phyloP scores from a whole-genome alignment of 2,888 invertebrate species.

The Agrotis puta region DNA sequence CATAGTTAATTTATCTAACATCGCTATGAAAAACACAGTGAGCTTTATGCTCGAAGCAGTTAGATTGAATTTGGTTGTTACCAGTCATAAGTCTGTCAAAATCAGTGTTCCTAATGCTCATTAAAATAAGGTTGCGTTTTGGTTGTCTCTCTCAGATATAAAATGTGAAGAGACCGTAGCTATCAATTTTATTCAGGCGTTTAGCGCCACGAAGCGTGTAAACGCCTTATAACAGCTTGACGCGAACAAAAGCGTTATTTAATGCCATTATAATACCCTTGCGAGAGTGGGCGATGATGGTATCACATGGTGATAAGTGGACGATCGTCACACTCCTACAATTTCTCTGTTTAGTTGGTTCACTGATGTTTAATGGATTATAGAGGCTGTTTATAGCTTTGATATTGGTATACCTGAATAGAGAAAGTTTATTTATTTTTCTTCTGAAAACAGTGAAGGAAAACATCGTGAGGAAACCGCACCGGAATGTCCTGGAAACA shows the following conservation, averaged over 20 bases:
- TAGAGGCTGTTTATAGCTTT: neutral
- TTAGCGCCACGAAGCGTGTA: conserved; percentile 75
- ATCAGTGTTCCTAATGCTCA: neutral
- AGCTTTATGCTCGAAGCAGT: neutral
- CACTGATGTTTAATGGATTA: conserved; percentile 12
- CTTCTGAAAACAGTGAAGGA: no score
- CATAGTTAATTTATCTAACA: neutral
- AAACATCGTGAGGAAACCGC: no score
- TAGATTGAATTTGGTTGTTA: neutral
- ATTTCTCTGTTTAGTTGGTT: conserved; percentile 25
- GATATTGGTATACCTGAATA: neutral
- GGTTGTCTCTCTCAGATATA: neutral
- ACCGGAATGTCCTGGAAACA: no score
- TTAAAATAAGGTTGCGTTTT: neutral
- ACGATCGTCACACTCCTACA: conserved; percentile 45
- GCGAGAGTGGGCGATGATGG: conserved; percentile 65
- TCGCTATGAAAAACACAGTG: no score
- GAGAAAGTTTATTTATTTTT: no score
- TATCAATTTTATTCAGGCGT: conserved; percentile 65
- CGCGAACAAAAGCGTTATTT: conserved; percentile 76
- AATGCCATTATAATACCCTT: conserved; percentile 77
- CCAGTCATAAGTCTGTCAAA: neutral
- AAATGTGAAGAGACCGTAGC: neutral
- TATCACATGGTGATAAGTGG: conserved; percentile 63
- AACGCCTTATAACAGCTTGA: conserved; percentile 79